Evolutionary conservation across 2,113 vertebrate species (phyloP), one percentile per base, ranked within the genome.

Genomic region (Haemorhous mexicanus): DNA sequence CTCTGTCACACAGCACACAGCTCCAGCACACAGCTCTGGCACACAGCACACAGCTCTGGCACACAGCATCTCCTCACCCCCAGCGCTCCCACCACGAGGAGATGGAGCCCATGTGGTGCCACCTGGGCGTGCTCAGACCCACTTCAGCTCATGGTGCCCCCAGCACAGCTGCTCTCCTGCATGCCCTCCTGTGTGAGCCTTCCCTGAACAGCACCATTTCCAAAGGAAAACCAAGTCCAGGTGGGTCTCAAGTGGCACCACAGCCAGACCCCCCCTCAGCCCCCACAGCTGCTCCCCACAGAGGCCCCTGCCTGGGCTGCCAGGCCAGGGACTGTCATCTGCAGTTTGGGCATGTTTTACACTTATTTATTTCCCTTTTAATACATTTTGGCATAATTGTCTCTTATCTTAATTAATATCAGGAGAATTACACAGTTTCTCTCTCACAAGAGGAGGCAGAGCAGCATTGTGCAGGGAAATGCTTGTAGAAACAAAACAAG

Each of bases 331-430:
- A 52, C 46, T 75, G 26, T 22, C 7, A 70, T 28, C 61, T 44
- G 61, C 8, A 66, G 14, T 16, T 66, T 0, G 0, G 63, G 33
- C 46, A 30, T 43, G 28, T 41, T 82, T 73, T n/a, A 61, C 62
- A 78, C 30, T 49, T 68, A 46, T 13, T 67, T 66, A 35, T 83
- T 66, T 77, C 68, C 59, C 39, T 32, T 6, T 58, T 22, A 84
- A 80, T 41, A 44, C 16, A 28, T 67, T 80, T 59, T 63, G 43
- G 30, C 70, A 58, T 67, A 53, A 95, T 95, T 80, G 56, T 59
- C 50, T 70, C 76, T 87, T 86, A 90, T 93, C 85, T 88, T 88
- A 96, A 94, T 93, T 92, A 90, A 13, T 28, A 95, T 81, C 83
- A 70, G 32, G 43, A 66, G 91, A 86, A 88, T 46, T 53, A 53